Evolutionary conservation across 2,888 invertebrate genomes (phyloP), one percentile per base, ranked within the genome.

Genomic region (Deilephila elpenor): DNA sequence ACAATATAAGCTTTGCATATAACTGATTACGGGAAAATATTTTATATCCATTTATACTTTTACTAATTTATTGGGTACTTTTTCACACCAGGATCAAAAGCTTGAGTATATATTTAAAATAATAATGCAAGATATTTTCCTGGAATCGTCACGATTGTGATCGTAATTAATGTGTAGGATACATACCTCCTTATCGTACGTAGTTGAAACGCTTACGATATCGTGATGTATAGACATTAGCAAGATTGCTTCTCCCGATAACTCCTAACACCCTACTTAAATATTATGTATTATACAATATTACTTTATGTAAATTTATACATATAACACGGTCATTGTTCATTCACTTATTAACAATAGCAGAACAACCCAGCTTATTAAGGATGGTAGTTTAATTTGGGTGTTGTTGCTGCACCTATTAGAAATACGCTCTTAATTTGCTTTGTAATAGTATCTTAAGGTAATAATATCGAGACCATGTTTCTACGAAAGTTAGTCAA

Each of bases 201-300:
- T 67, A 67, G 67, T 44, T 67, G 25, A 51, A 67, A 51, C 51
- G 67, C 67, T 67, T 67, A 67, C 51, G 25, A 25, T 67, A 25
- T 44, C 64, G 20, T 51, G 67, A 51, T 67, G 25, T 67, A 44
- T 67, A 51, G 51, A 51, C 67, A 67, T 51, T 67, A 25, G 67
- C 72, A 70, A 71, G 60, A 59, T 72, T 61, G 71, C 61, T 59
- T 61, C 73, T 75, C 74, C 75, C 76, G 71, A 71, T 75, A 76
- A 72, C 72, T 76, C 75, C 75, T 29, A 44, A 73, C 73, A 62
- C 67, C 20, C 51, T 51, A 51, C 3, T 51, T 71, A 70, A 51
- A 72, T 75, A 75, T 83, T 75, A 75, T 83, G 77, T 84, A 80
- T 82, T 82, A 82, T 82, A 85, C 81, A 84, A 74, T 77, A 73